phyloP scores from a whole-genome alignment of 1,140 invertebrate species.

The Scylla paramamosain region DNA sequence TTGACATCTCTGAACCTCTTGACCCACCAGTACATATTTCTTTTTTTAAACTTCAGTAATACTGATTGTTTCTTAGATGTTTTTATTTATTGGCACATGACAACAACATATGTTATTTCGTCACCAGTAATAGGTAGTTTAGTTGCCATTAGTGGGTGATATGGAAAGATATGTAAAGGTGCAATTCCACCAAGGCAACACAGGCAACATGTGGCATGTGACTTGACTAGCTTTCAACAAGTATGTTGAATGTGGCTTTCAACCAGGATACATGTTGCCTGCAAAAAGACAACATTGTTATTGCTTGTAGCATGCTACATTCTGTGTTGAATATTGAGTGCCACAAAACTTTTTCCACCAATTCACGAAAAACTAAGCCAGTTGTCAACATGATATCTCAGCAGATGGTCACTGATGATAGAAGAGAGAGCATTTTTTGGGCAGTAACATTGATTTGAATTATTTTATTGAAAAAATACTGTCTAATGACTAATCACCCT shows the following conservation, averaged over 20 bases:
- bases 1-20: too few species aligned
- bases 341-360: conserved; percentile 53
- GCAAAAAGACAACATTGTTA: conserved; percentile 36
- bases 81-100: too few species aligned
- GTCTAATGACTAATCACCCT: conserved; percentile 43
- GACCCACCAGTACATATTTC: too few species aligned
- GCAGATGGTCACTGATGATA: conserved; percentile 53
- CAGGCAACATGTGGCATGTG: conserved; percentile 39
- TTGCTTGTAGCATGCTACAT: conserved; percentile 53
- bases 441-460: conserved; percentile 43
- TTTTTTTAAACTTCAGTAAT: too few species aligned
- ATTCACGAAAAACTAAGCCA: conserved; percentile 25
- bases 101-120: too few species aligned
- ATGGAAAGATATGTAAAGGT: too few species aligned
- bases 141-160: too few species aligned
- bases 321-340: background rate
- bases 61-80: too few species aligned
- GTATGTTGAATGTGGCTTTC: too few species aligned
- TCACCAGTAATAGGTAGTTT: too few species aligned
- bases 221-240: too few species aligned
- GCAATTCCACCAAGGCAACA: conserved; percentile 32
- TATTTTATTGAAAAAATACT: conserved; percentile 55
- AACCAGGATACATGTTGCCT: conserved; percentile 45
- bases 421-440: conserved; percentile 59
- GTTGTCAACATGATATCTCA: conserved; percentile 57